Evolutionary conservation across 2,888 invertebrate species (phyloP).

Genomic region (Drosophila mimetica): DNA sequence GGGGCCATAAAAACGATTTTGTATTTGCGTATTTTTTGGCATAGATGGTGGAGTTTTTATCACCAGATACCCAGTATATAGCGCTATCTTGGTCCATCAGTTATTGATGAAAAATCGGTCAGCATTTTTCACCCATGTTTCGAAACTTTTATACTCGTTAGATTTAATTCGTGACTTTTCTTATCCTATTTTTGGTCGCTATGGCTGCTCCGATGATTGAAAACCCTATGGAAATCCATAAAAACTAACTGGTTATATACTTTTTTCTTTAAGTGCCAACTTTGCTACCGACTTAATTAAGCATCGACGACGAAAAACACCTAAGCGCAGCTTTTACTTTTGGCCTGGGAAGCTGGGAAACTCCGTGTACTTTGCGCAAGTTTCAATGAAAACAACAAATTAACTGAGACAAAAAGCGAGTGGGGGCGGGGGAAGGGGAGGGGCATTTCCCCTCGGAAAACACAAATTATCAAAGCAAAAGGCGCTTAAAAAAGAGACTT

Average conservation of each 20-base stretch:
- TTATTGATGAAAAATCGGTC: slow-evolving; percentile 60
- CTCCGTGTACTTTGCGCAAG: slow-evolving; percentile 39
- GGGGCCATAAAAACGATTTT: background rate
- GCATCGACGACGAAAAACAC: slow-evolving; percentile 8
- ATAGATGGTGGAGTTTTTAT: slow-evolving; percentile 14
- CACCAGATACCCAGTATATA: background rate
- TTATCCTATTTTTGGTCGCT: too few species aligned
- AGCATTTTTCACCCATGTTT: slow-evolving; percentile 55
- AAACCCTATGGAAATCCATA: background rate
- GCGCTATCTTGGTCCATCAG: slow-evolving; percentile 33
- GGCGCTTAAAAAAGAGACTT: slow-evolving; percentile 16
- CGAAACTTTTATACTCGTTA: slow-evolving; percentile 63
- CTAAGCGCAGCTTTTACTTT: slow-evolving; percentile 64
- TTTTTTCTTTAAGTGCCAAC: background rate
- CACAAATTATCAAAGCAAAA: slow-evolving; percentile 60
- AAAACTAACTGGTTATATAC: background rate
- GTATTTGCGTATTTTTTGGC: slow-evolving; percentile 11
- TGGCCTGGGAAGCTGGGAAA: slow-evolving; percentile 67
- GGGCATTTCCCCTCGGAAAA: slow-evolving; percentile 33
- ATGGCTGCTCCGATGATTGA: too few species aligned
- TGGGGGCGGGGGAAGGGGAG: background rate
- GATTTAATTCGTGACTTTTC: slow-evolving; percentile 62
- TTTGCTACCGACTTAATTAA: slow-evolving; percentile 3
- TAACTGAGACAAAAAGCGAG: slow-evolving; percentile 38
- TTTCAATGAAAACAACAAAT: slow-evolving; percentile 59